These are phyloP conservation scores for Pipra filicauda DNA, from an alignment of 2,113 vertebrate species.

Conservation along the genomic window DNA sequence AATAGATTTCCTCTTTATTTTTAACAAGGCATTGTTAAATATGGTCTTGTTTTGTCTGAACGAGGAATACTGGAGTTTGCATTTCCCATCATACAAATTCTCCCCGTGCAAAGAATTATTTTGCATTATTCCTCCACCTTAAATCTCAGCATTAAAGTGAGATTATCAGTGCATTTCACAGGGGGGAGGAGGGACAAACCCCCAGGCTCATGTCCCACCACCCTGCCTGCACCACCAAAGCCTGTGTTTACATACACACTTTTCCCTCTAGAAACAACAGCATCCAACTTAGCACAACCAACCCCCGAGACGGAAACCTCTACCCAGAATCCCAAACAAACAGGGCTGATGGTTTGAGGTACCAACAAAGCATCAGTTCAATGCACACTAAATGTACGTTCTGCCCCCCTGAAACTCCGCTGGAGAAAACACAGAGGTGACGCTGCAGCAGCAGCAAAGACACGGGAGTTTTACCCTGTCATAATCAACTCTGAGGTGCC, in stretches of 20 bases:
- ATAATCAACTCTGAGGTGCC: background rate
- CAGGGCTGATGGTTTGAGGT: background rate
- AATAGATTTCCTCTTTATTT: conserved; percentile 36
- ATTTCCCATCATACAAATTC: background rate
- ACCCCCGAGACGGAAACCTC: background rate
- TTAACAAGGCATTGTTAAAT: conserved; percentile 7
- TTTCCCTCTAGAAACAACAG: background rate
- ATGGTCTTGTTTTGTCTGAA: background rate
- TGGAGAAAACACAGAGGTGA: background rate
- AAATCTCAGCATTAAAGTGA: background rate
- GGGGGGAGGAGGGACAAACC: background rate
- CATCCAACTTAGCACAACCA: background rate
- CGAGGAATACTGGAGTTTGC: background rate
- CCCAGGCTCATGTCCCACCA: background rate
- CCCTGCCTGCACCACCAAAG: background rate
- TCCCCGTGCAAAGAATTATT: background rate
- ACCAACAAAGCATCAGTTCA: background rate
- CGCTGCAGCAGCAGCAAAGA: background rate
- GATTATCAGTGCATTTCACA: background rate
- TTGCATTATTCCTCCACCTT: background rate
- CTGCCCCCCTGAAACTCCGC: background rate
- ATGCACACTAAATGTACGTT: accelerated
- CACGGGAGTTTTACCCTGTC: background rate
- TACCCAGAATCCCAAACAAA: background rate
- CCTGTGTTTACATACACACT: background rate